These are phyloP conservation scores for Cephus cinctus DNA, from an alignment of 1,140 invertebrate genomes.

Conservation along the genomic window DNA sequence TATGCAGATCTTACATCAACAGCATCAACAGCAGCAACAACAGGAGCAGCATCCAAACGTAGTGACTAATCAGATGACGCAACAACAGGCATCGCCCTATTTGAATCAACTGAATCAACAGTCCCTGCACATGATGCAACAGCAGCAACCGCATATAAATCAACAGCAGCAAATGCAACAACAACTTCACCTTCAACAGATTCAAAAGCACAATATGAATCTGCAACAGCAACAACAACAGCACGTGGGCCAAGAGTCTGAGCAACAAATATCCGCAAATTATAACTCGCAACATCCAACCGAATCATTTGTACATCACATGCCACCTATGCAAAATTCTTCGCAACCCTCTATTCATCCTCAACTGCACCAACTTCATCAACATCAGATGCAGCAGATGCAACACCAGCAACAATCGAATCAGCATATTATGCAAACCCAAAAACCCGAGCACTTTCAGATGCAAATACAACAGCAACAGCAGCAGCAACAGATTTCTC, in stretches of 20 bases:
- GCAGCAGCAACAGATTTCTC: constrained; percentile 39
- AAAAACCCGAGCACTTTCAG: constrained; percentile 40
- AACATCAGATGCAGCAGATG: constrained; percentile 37
- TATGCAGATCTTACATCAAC: constrained; percentile 43
- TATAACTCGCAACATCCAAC: constrained; percentile 37
- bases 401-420: constrained; percentile 45
- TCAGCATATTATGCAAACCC: too few relatives aligned
- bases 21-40: constrained; percentile 39
- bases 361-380: constrained; percentile 43
- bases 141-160: constrained; percentile 35
- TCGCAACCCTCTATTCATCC: constrained; percentile 29
- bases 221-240: constrained; percentile 36
- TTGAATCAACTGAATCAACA: constrained; percentile 40
- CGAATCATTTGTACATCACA: constrained; percentile 44
- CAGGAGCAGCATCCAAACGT: constrained; percentile 31
- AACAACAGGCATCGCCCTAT: constrained; percentile 25
- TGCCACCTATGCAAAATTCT: constrained; percentile 37
- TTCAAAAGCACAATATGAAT: constrained; percentile 47
- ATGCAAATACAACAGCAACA: constrained; percentile 42
- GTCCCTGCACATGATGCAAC: constrained; percentile 36
- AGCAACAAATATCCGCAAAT: constrained; percentile 32
- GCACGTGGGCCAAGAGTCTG: constrained; percentile 36
- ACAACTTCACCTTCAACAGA: constrained; percentile 40
- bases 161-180: constrained; percentile 36
- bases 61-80: constrained; percentile 23